phyloP scores from a whole-genome alignment of 2,113 vertebrate genomes.

The Sus scrofa region T2T-Sscrofa CM000820.6:39546501-39547000 shows the following conservation, averaged over 20 bases:
- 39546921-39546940: not conserved
- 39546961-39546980: not conserved
- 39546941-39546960: conserved; percentile 4
- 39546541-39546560: not conserved
- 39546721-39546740: not conserved
- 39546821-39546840: not conserved
- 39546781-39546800: not conserved
- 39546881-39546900: not conserved
- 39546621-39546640: not conserved
- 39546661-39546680: not conserved
- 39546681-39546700: not conserved
- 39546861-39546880: not conserved
- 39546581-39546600: not conserved
- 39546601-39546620: not conserved
- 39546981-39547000: not conserved
- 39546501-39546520: no score
- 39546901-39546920: not conserved
- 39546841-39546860: not conserved
- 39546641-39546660: not conserved
- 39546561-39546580: not conserved
- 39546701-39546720: not conserved
- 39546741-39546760: not conserved
- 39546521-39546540: not conserved
- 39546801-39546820: not conserved
- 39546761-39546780: not conserved